Evolutionary conservation across 1,140 invertebrate species (phyloP).

Genomic region (Philopotamus ludificatus): DNA sequence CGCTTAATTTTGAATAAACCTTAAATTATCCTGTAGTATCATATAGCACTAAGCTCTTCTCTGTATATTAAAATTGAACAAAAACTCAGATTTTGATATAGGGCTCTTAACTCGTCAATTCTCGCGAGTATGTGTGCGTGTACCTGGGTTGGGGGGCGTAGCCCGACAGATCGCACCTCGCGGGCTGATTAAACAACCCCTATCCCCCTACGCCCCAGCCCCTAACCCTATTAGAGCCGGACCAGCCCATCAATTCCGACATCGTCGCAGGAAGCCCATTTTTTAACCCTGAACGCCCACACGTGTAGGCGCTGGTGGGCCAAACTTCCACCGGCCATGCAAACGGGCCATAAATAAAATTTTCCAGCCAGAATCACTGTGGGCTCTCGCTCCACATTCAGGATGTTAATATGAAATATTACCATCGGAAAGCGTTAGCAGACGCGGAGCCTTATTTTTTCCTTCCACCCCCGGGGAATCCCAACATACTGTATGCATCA

Average conservation of each 20-base stretch:
- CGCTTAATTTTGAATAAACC: too few species aligned
- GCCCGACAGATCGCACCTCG: too few species aligned
- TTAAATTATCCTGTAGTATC: too few species aligned
- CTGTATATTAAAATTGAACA: too few species aligned
- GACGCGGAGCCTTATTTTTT: conserved; percentile 25
- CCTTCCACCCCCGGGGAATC: conserved; percentile 19
- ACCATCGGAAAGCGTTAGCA: conserved; percentile 22
- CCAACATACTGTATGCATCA: conserved; percentile 22
- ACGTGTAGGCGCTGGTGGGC: neutral
- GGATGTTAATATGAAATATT: conserved; percentile 34
- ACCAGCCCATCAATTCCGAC: neutral
- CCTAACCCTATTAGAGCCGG: neutral
- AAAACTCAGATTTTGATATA: too few species aligned
- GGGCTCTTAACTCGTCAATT: too few species aligned
- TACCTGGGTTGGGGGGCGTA: too few species aligned
- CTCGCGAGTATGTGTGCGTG: too few species aligned
- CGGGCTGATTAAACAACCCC: too few species aligned
- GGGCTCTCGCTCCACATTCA: conserved; percentile 8
- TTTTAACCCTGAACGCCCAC: neutral
- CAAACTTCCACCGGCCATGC: conserved; percentile 27
- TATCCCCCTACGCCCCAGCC: too few species aligned
- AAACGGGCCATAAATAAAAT: conserved; percentile 29
- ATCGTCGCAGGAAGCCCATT: neutral
- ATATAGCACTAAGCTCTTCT: too few species aligned
- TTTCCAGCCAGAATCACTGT: conserved; percentile 25